These are phyloP conservation scores for Poeciliopsis infans DNA, from an alignment of 2,797 vertebrate genomes.

Conservation along the genomic window DNA sequence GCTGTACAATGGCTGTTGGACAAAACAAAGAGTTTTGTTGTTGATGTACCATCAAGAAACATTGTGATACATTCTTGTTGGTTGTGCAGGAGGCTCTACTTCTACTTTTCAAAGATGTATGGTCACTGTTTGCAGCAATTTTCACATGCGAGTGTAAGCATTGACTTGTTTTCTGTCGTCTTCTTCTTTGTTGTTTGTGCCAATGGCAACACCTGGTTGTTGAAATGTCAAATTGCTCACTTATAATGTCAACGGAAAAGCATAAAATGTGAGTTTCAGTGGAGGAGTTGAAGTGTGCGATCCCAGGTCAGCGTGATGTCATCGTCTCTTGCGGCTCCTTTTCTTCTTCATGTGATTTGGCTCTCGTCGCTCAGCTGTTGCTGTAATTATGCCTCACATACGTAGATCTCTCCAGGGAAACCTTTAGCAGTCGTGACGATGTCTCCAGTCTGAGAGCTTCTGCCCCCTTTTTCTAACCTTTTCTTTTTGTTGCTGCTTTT, in stretches of 20 bases:
- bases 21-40: too few species aligned
- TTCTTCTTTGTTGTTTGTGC: too few species aligned
- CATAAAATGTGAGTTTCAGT: not conserved
- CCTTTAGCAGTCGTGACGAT: slow-evolving; percentile 22
- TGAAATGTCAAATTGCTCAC: not conserved
- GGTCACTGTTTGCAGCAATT: too few species aligned
- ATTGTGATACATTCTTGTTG: too few species aligned
- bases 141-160: too few species aligned
- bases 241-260: not conserved
- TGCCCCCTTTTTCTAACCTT: slow-evolving; percentile 3
- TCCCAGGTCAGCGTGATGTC: slow-evolving; percentile 51
- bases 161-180: too few species aligned
- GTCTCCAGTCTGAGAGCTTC: slow-evolving; percentile 8
- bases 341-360: slow-evolving; percentile 20
- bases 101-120: too few species aligned
- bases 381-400: slow-evolving; percentile 16
- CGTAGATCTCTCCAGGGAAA: slow-evolving; percentile 3
- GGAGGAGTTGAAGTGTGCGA: slow-evolving; percentile 49
- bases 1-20: too few species aligned
- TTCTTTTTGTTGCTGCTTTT: slow-evolving; percentile 11
- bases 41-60: too few species aligned
- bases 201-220: too few species aligned
- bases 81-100: too few species aligned
- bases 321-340: slow-evolving; percentile 43
- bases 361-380: slow-evolving; percentile 31